These are phyloP conservation scores for Sclerodermus sp. DNA, from an alignment of 2,888 invertebrate genomes.

Conservation along the genomic window DNA sequence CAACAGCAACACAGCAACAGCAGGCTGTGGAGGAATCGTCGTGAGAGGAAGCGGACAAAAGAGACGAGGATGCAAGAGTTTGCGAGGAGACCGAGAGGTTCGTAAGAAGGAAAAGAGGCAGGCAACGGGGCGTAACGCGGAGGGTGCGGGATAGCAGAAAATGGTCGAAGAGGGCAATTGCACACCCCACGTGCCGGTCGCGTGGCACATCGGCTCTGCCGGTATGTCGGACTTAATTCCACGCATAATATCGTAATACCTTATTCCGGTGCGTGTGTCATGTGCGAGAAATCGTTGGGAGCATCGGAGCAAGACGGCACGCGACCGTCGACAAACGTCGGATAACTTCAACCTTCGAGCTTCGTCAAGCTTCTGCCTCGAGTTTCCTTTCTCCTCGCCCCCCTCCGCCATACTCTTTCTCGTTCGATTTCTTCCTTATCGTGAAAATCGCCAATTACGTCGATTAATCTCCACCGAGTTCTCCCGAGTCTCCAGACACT, in stretches of 20 bases:
- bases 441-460: too few relatives aligned
- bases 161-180: slow-evolving; percentile 19
- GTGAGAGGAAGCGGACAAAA: too few relatives aligned
- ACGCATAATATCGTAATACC: slow-evolving; percentile 33
- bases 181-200: slow-evolving; percentile 32
- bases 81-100: too few relatives aligned
- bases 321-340: slow-evolving; percentile 27
- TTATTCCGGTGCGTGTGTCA: slow-evolving; percentile 49
- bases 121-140: too few relatives aligned
- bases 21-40: too few relatives aligned
- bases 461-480: too few relatives aligned
- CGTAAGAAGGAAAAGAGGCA: too few relatives aligned
- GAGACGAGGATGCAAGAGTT: too few relatives aligned
- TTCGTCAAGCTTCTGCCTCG: background rate
- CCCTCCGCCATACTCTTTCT: background rate
- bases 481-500: too few relatives aligned
- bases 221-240: slow-evolving; percentile 19
- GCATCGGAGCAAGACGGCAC: slow-evolving; percentile 45
- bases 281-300: slow-evolving; percentile 47
- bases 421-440: background rate
- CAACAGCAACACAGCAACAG: too few relatives aligned
- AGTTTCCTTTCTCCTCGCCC: background rate
- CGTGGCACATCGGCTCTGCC: slow-evolving; percentile 21
- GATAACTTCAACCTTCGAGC: slow-evolving; percentile 1
- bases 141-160: slow-evolving; percentile 20